These are phyloP conservation scores for Trisateles emortualis DNA, from an alignment of 2,888 invertebrate genomes.

Conservation along the genomic window DNA sequence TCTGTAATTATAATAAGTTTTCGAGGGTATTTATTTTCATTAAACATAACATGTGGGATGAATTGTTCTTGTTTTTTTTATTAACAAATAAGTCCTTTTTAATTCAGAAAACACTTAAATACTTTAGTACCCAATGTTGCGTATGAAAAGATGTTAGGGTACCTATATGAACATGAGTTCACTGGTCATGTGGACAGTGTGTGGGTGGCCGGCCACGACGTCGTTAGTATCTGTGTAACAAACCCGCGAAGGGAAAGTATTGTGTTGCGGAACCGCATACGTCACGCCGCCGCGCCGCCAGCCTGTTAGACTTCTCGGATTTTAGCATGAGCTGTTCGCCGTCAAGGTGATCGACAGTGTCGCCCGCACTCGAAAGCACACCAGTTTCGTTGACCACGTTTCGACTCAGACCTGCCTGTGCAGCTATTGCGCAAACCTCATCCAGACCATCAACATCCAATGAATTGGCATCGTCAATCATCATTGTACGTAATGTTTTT, in stretches of 20 bases:
- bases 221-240: slow-evolving; percentile 41
- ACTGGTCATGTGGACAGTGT: slow-evolving; percentile 43
- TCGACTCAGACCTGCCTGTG: slow-evolving; percentile 36
- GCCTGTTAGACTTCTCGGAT: slow-evolving; percentile 53
- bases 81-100: background rate
- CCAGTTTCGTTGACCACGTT: slow-evolving; percentile 49
- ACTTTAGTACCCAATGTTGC: slow-evolving; percentile 21
- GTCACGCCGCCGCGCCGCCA: slow-evolving; percentile 46
- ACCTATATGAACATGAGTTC: slow-evolving; percentile 48
- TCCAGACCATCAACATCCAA: slow-evolving; percentile 46
- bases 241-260: slow-evolving; percentile 65
- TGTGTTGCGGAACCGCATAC: slow-evolving; percentile 61
- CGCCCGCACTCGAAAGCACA: slow-evolving; percentile 44
- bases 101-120: background rate
- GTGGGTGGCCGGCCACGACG: slow-evolving; percentile 43
- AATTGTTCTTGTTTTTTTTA: slow-evolving; percentile 33
- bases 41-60: slow-evolving; percentile 62
- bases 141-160: slow-evolving; percentile 44
- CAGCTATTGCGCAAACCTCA: slow-evolving; percentile 61
- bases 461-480: slow-evolving; percentile 40
- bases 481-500: slow-evolving; percentile 62
- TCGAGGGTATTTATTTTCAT: slow-evolving; percentile 66
- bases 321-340: slow-evolving; percentile 61
- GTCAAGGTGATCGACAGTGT: slow-evolving; percentile 74
- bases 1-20: slow-evolving; percentile 59